Evolutionary conservation across 2,113 vertebrate genomes (phyloP).

Genomic region (Toxostoma redivivum): DNA sequence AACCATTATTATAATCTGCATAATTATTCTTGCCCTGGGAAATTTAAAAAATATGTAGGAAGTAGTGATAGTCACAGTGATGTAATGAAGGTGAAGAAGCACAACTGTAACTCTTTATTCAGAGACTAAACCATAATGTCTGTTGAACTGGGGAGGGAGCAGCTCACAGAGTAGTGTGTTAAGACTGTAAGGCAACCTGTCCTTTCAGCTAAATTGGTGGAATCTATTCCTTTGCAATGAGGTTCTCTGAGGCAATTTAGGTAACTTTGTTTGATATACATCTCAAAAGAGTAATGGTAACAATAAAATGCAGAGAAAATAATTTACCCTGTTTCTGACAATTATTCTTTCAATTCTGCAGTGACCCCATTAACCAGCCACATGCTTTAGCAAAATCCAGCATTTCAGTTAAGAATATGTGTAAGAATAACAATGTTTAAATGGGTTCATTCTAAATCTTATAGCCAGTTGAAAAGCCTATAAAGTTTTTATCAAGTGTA

Average conservation of each 20-base stretch:
- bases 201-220: neutral
- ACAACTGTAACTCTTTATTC: neutral
- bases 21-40: neutral
- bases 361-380: neutral
- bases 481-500: neutral
- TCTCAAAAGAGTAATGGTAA: constrained; percentile 8
- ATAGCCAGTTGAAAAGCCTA: constrained; percentile 14
- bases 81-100: neutral
- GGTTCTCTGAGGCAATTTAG: neutral
- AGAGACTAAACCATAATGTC: neutral
- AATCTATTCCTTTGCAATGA: neutral
- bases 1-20: neutral
- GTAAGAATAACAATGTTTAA: neutral
- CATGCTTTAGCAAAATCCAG: constrained; percentile 2
- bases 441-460: constrained; percentile 8
- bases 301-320: constrained; percentile 3
- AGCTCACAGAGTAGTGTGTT: neutral
- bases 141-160: neutral
- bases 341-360: neutral
- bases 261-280: neutral
- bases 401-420: neutral
- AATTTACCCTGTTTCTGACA: neutral
- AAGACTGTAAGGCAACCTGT: neutral
- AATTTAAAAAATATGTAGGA: neutral
- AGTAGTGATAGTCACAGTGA: neutral